Conservation (phyloP, 1,140 invertebrate species). For the Geopemphigus sp. region DNA sequence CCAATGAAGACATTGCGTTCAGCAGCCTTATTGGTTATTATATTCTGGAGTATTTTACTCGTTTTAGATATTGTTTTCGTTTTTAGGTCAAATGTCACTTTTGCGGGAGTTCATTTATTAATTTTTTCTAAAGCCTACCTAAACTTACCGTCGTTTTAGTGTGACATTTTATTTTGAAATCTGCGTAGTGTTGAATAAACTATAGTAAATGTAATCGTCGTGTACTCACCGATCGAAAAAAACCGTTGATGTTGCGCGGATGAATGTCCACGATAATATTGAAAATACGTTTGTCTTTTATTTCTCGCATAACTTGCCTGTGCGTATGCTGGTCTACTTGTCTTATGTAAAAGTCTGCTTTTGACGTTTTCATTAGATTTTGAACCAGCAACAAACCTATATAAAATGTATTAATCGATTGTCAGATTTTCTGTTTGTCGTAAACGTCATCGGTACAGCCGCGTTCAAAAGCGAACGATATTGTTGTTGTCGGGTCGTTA, state of each 20-base stretch:
- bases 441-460: not conserved
- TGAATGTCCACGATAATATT: conserved; percentile 83
- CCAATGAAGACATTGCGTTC: no score
- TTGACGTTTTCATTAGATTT: conserved; percentile 70
- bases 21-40: no score
- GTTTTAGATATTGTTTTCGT: no score
- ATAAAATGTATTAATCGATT: conserved; percentile 48
- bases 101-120: no score
- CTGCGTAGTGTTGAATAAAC: no score
- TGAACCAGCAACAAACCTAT: conserved; percentile 85
- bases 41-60: no score
- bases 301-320: conserved; percentile 73
- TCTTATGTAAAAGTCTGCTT: conserved; percentile 80
- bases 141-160: no score
- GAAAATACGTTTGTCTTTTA: conserved; percentile 77
- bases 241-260: conserved; percentile 69
- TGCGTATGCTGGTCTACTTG: conserved; percentile 73
- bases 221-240: conserved; percentile 78
- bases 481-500: conserved; percentile 19
- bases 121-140: no score
- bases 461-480: not conserved
- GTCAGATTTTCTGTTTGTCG: conserved; percentile 15
- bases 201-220: no score
- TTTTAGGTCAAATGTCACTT: no score
- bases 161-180: no score